A percentile compares a stretch with the other conserved stretches of the same genome.
Conservation (phyloP, 1,140 invertebrate genomes). For the Drosophila truncata region DNA sequence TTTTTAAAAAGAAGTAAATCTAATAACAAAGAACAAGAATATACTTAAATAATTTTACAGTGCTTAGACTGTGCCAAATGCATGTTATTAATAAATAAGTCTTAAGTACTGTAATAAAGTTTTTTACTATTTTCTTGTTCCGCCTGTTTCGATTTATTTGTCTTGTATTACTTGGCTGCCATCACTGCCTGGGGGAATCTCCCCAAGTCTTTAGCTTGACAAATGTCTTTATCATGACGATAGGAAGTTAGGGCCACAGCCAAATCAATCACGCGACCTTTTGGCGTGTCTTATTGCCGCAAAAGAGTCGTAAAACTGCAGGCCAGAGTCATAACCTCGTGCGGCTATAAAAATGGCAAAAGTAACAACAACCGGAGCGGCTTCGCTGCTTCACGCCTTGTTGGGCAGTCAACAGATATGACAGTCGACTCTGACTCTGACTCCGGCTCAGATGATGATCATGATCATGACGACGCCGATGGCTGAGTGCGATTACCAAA, state of each 20-base stretch:
- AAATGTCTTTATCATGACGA: conserved; percentile 38
- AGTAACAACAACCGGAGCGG: conserved; percentile 51
- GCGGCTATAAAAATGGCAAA: conserved; percentile 19
- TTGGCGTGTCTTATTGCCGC: conserved; percentile 23
- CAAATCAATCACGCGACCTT: conserved; percentile 40
- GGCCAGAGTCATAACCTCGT: conserved; percentile 40
- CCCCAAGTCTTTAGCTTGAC: conserved; percentile 16
- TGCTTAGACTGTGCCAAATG: no score
- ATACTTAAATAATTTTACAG: neutral
- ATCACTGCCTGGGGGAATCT: conserved; percentile 13
- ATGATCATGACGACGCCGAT: conserved; percentile 35
- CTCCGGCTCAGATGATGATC: conserved; percentile 20
- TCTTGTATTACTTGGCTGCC: neutral
- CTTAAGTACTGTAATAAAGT: neutral
- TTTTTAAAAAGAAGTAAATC: no score
- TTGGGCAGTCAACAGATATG: conserved; percentile 62
- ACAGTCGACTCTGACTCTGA: conserved; percentile 15
- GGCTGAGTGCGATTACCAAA: conserved; percentile 62
- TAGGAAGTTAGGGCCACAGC: conserved; percentile 24
- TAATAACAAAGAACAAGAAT: neutral
- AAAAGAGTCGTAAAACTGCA: conserved; percentile 31
- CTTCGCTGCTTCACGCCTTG: conserved; percentile 77
- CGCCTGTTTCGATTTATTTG: conserved; percentile 8
- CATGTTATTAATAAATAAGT: neutral
- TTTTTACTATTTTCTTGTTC: neutral